These are phyloP conservation scores for Leptoteleia sp. DNA, from an alignment of 1,140 invertebrate species.

Conservation along the genomic window DNA sequence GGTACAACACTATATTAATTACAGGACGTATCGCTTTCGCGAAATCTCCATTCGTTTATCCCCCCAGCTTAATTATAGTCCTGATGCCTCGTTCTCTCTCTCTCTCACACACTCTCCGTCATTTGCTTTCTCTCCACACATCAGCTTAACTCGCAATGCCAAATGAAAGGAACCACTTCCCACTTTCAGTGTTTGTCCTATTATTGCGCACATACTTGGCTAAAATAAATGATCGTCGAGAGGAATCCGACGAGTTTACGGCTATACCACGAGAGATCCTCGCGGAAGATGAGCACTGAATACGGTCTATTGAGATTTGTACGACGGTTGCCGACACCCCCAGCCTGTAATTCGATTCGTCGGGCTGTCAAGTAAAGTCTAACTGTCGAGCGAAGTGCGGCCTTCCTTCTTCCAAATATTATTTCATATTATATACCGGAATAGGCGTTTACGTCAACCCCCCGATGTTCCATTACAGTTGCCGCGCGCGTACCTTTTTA, in stretches of 20 bases:
- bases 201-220: slow-evolving; percentile 18
- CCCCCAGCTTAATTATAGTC: too few species aligned
- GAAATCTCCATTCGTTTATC: not conserved
- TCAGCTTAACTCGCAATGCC: not conserved
- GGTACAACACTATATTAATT: too few species aligned
- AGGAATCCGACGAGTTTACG: not conserved
- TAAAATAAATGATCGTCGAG: slow-evolving; percentile 16
- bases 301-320: slow-evolving; percentile 44
- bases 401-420: slow-evolving; percentile 35
- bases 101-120: too few species aligned
- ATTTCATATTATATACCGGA: slow-evolving; percentile 16
- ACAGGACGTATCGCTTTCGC: too few species aligned
- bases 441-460: too few species aligned
- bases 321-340: slow-evolving; percentile 23
- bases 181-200: slow-evolving; percentile 26
- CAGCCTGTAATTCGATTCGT: slow-evolving; percentile 32
- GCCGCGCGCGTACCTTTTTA: too few species aligned
- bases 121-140: not conserved
- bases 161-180: slow-evolving; percentile 11
- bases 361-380: slow-evolving; percentile 30
- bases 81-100: too few species aligned
- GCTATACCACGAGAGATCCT: not conserved
- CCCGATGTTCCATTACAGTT: too few species aligned
- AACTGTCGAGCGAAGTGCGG: slow-evolving; percentile 21
- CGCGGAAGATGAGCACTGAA: slow-evolving; percentile 20